phyloP scores from a whole-genome alignment of 2,797 vertebrate genomes.

The Myotis vivesi region DNA sequence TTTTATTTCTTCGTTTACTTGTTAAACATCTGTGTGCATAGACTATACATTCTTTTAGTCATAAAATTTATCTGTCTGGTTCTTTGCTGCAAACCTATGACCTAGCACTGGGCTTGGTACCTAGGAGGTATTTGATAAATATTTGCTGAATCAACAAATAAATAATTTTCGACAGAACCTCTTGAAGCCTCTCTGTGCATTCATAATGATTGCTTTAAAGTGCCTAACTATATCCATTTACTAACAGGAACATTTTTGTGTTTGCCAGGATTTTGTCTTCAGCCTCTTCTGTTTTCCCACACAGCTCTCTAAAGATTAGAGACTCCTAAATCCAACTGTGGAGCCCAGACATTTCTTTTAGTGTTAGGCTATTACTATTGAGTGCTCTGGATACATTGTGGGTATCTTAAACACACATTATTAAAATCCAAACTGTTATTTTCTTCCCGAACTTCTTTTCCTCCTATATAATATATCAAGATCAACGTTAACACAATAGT shows the following conservation, averaged over 20 bases:
- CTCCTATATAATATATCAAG: neutral
- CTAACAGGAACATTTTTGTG: neutral
- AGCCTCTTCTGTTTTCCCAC: neutral
- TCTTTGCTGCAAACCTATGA: neutral
- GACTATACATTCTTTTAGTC: neutral
- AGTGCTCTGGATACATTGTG: neutral
- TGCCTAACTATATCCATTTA: neutral
- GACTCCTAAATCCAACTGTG: neutral
- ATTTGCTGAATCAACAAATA: neutral
- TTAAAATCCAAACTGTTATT: neutral
- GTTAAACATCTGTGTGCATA: neutral
- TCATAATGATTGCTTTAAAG: constrained; percentile 9
- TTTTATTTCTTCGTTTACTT: constrained; percentile 1
- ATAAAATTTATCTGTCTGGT: neutral
- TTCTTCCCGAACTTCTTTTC: neutral
- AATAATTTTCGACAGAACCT: neutral
- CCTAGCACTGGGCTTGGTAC: neutral
- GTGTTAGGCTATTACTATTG: neutral
- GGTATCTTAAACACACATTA: neutral
- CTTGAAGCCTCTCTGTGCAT: neutral
- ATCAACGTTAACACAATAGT: neutral
- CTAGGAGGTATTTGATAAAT: neutral
- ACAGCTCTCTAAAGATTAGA: neutral
- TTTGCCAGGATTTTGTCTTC: neutral
- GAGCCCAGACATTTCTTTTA: neutral